Percentiles rank a stretch among this genome's conserved stretches.
phyloP scores from a whole-genome alignment of 2,113 vertebrate genomes.

The Romanogobio albipinnatus region DNA sequence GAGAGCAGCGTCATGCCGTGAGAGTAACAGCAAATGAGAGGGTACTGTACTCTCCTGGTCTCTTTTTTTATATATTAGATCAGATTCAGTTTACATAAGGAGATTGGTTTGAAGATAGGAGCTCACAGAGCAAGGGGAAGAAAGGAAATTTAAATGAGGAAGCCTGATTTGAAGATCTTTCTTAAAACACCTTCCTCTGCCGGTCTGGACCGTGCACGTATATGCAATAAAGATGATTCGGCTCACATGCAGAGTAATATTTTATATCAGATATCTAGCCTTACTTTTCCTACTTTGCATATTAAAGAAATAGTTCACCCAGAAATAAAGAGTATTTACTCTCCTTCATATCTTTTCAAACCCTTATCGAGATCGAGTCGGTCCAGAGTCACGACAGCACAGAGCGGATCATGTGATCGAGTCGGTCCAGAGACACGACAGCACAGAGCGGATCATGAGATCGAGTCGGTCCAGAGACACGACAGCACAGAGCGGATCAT shows the following conservation, averaged over 20 bases:
- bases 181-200: not conserved
- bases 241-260: not conserved
- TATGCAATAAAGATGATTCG: not conserved
- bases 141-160: conserved; percentile 4
- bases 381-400: too few species aligned
- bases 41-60: conserved; percentile 48
- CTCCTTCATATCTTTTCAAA: not conserved
- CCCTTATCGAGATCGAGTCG: not conserved
- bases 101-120: conserved; percentile 45
- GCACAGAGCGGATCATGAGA: too few species aligned
- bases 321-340: not conserved
- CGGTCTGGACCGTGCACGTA: too few species aligned
- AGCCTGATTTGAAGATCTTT: conserved; percentile 11
- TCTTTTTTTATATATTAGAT: conserved; percentile 57
- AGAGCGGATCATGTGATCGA: too few species aligned
- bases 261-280: not conserved
- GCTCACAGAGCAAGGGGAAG: conserved; percentile 1
- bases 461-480: too few species aligned
- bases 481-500: too few species aligned
- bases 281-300: not conserved
- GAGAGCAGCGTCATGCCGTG: conserved; percentile 26
- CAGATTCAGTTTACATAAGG: conserved; percentile 50
- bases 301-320: not conserved
- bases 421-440: too few species aligned
- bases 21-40: conserved; percentile 54